Conservation (phyloP, 2,888 invertebrate genomes). For the Blastobasis lacticolella region DNA sequence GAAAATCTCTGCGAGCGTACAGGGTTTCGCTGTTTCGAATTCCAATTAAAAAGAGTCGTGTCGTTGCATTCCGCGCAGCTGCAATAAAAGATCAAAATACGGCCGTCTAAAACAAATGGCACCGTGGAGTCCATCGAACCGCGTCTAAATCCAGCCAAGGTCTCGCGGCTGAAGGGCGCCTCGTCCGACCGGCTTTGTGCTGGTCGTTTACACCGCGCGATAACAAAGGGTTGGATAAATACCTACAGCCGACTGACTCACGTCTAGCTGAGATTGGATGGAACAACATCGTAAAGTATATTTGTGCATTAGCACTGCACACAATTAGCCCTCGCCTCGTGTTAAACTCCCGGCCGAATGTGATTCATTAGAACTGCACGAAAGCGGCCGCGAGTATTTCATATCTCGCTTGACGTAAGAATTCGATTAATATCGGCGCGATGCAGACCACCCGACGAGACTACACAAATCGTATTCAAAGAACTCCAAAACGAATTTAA, state of each 20-base stretch:
- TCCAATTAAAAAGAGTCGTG: constrained; percentile 39
- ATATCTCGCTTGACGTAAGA: constrained; percentile 13
- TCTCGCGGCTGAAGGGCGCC: constrained; percentile 67
- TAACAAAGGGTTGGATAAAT: constrained; percentile 63
- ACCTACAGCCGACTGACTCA: constrained; percentile 49
- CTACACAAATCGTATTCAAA: constrained; percentile 26
- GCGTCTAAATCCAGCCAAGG: constrained; percentile 71
- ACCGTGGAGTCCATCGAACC: constrained; percentile 63
- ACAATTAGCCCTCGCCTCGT: constrained; percentile 8
- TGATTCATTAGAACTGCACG: constrained; percentile 10
- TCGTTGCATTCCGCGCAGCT: constrained; percentile 38
- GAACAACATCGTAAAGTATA: constrained; percentile 23
- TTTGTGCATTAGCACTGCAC: constrained; percentile 10
- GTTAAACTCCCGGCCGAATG: constrained; percentile 5
- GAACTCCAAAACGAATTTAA: constrained; percentile 33
- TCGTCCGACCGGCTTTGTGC: constrained; percentile 55
- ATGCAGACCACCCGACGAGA: constrained; percentile 47
- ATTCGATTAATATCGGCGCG: constrained; percentile 21
- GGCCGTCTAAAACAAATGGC: constrained; percentile 53
- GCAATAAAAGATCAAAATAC: constrained; percentile 52
- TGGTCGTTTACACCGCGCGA: constrained; percentile 64
- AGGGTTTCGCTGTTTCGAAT: constrained; percentile 14
- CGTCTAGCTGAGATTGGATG: constrained; percentile 32
- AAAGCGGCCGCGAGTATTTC: constrained; percentile 21
- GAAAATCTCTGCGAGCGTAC: background rate